Evolutionary conservation across 2,888 invertebrate genomes (phyloP).

Genomic region (Syrista parreyssii): DNA sequence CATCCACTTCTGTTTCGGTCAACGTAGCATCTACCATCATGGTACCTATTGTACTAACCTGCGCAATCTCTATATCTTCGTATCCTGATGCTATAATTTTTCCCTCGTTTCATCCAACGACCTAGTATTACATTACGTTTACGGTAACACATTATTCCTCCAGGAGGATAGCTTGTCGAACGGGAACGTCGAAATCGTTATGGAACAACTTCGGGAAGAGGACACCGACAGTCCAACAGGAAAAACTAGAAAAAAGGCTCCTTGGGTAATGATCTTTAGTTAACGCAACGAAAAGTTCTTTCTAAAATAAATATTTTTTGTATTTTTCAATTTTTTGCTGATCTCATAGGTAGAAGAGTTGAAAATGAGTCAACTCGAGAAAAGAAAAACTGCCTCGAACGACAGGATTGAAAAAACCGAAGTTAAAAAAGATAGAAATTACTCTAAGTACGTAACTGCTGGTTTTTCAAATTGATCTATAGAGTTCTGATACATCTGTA

Average conservation of each 20-base stretch:
- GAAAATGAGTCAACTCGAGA: slow-evolving; percentile 59
- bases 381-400: slow-evolving; percentile 46
- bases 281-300: not conserved
- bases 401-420: slow-evolving; percentile 54
- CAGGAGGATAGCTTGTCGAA: slow-evolving; percentile 61
- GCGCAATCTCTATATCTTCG: not conserved
- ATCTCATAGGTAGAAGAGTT: slow-evolving; percentile 56
- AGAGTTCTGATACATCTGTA: not conserved
- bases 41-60: not conserved
- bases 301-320: slow-evolving; percentile 4
- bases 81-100: not conserved
- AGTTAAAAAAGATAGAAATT: slow-evolving; percentile 51
- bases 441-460: slow-evolving; percentile 36
- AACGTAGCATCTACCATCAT: not conserved
- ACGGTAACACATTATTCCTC: not conserved
- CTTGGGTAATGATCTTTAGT: slow-evolving; percentile 52
- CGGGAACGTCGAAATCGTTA: slow-evolving; percentile 52
- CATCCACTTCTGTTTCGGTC: slow-evolving; percentile 25
- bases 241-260: slow-evolving; percentile 56
- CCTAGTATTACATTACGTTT: slow-evolving; percentile 9
- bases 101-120: not conserved
- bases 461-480: not conserved
- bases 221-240: slow-evolving; percentile 50
- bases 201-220: slow-evolving; percentile 53
- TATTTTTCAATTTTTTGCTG: slow-evolving; percentile 4